Percentiles rank a stretch among this genome's conserved stretches.
phyloP scores from a whole-genome alignment of 2,797 vertebrate species.

The Mormyrops attenuatus region DNA sequence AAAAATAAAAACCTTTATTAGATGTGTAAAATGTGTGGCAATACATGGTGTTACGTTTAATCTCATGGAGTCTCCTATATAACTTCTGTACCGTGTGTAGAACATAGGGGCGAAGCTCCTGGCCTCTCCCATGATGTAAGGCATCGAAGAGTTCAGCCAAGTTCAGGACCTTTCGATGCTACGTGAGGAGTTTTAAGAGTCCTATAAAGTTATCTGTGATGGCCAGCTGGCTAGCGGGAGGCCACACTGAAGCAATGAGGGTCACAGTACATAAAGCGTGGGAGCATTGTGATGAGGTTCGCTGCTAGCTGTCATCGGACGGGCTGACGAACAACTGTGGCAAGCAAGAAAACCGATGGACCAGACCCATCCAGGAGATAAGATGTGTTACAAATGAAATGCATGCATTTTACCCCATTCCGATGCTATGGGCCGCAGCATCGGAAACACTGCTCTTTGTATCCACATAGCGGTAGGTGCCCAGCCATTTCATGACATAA shows the following conservation, averaged over 20 bases:
- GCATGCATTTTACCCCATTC: background rate
- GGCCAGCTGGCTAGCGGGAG: background rate
- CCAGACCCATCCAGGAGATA: background rate
- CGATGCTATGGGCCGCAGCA: too few relatives aligned
- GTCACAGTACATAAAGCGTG: background rate
- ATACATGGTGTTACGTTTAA: background rate
- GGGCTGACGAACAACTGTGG: background rate
- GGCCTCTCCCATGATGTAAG: background rate
- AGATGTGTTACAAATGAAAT: background rate
- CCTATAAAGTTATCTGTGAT: background rate
- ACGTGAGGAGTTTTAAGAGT: background rate
- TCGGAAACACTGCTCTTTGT: background rate
- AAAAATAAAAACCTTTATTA: background rate
- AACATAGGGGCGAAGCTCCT: background rate
- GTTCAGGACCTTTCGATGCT: background rate
- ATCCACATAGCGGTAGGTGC: background rate
- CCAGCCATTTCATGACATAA: conserved; percentile 4
- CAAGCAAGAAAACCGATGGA: background rate
- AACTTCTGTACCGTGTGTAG: background rate
- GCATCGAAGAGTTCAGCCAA: background rate
- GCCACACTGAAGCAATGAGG: background rate
- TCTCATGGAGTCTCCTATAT: background rate
- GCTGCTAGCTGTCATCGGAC: background rate
- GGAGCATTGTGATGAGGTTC: background rate
- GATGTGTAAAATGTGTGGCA: background rate